A percentile compares a stretch with the other conserved stretches of the same genome.
Conservation (phyloP, 2,113 vertebrate genomes). For the Gymnarchus niloticus region DNA sequence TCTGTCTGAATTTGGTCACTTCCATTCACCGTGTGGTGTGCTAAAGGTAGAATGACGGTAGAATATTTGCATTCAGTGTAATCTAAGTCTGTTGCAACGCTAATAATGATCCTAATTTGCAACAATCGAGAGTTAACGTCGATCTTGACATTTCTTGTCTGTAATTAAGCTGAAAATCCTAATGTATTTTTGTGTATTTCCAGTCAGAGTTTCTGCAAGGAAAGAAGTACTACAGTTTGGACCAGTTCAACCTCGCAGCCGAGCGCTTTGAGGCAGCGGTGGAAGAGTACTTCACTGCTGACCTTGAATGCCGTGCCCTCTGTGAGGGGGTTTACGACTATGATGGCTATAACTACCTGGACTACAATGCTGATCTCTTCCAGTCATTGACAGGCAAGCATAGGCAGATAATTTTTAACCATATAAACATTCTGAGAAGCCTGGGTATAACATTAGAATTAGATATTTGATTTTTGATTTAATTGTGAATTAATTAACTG, state of each 20-base stretch:
- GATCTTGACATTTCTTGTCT: background rate
- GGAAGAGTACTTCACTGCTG: slow-evolving; percentile 67
- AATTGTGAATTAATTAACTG: background rate
- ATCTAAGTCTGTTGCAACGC: background rate
- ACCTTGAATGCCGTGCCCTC: slow-evolving; percentile 74
- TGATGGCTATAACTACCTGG: slow-evolving; percentile 93
- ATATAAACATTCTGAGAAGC: background rate
- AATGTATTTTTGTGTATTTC: slow-evolving; percentile 6
- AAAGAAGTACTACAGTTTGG: slow-evolving; percentile 74
- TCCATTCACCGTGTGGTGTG: background rate
- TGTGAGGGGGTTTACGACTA: slow-evolving; percentile 88
- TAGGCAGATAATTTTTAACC: background rate
- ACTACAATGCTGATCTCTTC: slow-evolving; percentile 89
- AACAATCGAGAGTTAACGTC: background rate
- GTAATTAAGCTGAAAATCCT: background rate
- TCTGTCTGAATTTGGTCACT: background rate
- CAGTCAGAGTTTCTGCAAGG: slow-evolving; percentile 78
- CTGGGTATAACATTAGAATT: background rate
- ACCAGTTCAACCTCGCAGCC: slow-evolving; percentile 65
- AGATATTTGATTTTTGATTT: too few relatives aligned
- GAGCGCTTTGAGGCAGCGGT: slow-evolving; percentile 76
- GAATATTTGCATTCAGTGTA: background rate
- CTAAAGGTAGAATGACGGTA: too few relatives aligned
- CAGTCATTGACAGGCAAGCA: slow-evolving; percentile 81
- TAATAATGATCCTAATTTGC: background rate